Conservation (phyloP, 1,140 invertebrate genomes). For the Macrobrachium nipponense region DNA sequence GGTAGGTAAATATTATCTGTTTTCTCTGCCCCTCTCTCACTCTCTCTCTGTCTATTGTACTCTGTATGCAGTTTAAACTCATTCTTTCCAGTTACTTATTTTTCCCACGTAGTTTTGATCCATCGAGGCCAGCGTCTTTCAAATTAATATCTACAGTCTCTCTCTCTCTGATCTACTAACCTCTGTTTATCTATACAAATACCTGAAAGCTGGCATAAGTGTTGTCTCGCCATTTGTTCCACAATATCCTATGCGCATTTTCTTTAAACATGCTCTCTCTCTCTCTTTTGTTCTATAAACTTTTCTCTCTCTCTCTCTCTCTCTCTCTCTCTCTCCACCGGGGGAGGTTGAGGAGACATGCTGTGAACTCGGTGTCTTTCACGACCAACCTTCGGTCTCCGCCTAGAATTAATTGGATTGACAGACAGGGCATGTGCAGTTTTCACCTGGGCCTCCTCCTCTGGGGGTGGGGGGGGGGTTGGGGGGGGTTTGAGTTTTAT, state of each 20-base stretch:
- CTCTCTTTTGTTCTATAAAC: slow-evolving; percentile 19
- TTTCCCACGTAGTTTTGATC: background rate
- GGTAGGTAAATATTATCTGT: too few species aligned
- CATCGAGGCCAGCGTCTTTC: background rate
- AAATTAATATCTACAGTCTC: background rate
- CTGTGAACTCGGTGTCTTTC: background rate
- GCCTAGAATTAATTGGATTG: background rate
- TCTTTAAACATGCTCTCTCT: background rate
- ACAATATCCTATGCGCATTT: too few species aligned
- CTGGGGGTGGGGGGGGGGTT: too few species aligned
- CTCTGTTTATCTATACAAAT: background rate
- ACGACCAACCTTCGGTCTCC: background rate
- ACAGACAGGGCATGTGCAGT: background rate
- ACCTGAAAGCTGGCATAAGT: too few species aligned
- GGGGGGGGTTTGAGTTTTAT: background rate
- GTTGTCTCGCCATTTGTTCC: too few species aligned
- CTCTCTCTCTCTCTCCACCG: slow-evolving; percentile 7
- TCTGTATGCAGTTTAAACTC: background rate
- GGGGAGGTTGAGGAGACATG: background rate
- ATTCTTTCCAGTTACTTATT: slow-evolving; percentile 1
- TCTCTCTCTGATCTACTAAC: too few species aligned
- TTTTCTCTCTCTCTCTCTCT: slow-evolving; percentile 30
- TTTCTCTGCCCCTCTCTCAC: background rate
- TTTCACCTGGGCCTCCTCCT: background rate
- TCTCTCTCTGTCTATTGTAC: slow-evolving; percentile 2